phyloP scores from a whole-genome alignment of 2,797 vertebrate genomes.

The Molossus alvarezi region DNA sequence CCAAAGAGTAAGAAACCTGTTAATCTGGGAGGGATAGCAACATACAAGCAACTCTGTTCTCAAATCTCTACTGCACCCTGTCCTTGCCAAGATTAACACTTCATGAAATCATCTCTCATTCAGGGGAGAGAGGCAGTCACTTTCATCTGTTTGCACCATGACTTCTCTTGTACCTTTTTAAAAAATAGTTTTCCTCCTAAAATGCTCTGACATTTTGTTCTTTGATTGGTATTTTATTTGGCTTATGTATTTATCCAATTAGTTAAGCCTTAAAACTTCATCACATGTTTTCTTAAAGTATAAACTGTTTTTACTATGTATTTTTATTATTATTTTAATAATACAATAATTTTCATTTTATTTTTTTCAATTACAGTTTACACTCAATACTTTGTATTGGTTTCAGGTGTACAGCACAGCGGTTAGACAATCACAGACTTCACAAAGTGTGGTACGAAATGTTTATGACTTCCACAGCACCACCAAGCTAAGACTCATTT shows the following conservation, averaged over 20 bases:
- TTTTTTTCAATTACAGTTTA: not conserved
- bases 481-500: not conserved
- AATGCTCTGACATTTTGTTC: slow-evolving; percentile 9
- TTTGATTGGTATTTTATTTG: slow-evolving; percentile 10
- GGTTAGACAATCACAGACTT: not conserved
- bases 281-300: not conserved
- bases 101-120: slow-evolving; percentile 19
- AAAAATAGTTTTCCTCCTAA: not conserved
- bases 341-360: not conserved
- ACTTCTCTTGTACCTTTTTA: not conserved
- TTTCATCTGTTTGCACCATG: not conserved
- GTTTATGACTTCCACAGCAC: not conserved
- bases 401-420: not conserved
- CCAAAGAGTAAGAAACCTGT: not conserved
- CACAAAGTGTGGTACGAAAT: not conserved
- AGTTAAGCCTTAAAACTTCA: slow-evolving; percentile 47
- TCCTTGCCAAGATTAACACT: not conserved
- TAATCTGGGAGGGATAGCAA: not conserved
- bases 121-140: not conserved
- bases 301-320: not conserved
- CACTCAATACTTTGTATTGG: not conserved
- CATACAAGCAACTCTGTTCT: not conserved
- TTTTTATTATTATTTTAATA: not conserved
- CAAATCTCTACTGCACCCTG: not conserved
- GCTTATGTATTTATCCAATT: not conserved